A percentile compares a stretch with the other conserved stretches of the same genome.
These are phyloP conservation scores for Centropyge bicolor DNA, from an alignment of 2,797 vertebrate species.

Conservation along the genomic window DNA sequence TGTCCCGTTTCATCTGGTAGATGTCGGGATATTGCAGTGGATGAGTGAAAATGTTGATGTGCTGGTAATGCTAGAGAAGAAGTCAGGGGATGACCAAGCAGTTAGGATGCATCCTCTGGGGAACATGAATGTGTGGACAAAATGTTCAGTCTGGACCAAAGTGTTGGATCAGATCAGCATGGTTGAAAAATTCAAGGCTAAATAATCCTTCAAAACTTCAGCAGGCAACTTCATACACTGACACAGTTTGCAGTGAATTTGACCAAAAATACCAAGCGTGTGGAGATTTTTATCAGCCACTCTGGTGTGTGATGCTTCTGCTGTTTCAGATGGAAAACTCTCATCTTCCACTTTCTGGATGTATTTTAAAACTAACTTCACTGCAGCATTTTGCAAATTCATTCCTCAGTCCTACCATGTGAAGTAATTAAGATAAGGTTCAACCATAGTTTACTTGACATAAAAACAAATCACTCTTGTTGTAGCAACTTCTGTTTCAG, in stretches of 20 bases:
- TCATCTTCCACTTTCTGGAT: slow-evolving; percentile 7
- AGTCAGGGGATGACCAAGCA: neutral
- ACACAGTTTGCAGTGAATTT: neutral
- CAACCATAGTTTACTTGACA: slow-evolving; percentile 39
- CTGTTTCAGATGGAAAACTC: slow-evolving; percentile 3
- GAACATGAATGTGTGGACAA: neutral
- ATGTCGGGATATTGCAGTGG: neutral
- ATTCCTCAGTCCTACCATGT: slow-evolving; percentile 11
- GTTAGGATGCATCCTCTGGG: neutral
- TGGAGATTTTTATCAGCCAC: neutral
- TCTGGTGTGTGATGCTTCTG: neutral
- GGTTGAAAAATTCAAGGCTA: neutral
- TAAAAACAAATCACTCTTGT: slow-evolving; percentile 31
- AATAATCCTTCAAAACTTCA: slow-evolving; percentile 1
- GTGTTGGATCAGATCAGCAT: neutral
- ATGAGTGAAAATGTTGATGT: neutral
- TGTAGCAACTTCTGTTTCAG: slow-evolving; percentile 11
- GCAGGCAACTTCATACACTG: neutral
- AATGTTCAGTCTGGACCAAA: neutral
- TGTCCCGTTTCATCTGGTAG: neutral
- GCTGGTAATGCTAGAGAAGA: neutral
- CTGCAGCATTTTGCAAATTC: slow-evolving; percentile 12
- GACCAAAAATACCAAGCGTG: neutral
- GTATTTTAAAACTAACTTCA: slow-evolving; percentile 13
- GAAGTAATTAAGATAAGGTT: slow-evolving; percentile 18